Evolutionary conservation across 1,140 invertebrate species (phyloP), one percentile per base, ranked within the genome.

Genomic region (Drosophila lacteicornis): DNA sequence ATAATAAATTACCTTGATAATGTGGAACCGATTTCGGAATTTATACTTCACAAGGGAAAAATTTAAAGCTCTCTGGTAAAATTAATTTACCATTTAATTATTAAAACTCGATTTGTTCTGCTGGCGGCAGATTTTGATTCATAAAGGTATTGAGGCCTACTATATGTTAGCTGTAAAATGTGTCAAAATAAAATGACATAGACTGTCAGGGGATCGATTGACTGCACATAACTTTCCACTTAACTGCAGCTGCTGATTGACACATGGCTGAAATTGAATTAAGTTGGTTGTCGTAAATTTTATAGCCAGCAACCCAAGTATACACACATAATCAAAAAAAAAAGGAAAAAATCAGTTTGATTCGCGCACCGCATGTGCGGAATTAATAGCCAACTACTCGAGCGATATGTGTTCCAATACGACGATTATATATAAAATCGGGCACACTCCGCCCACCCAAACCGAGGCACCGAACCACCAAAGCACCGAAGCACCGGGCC

Each of bases 201-300:
- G 49, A 49, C 9, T 42, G 51, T 47, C 19, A 43, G 33, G n/a
- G 15, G 27, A 27, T 53, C 53, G 61, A 49, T 56, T 65, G 62
- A 65, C 53, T 88, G 71, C 84, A 88, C 84, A 87, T 87, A 80
- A 78, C 79, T 88, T 87, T 87, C 58, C 84, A 87, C 84, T 87
- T 83, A 88, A 87, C 74, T 88, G 83, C 80, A 87, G 73, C 83
- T 78, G 77, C 67, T 88, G 84, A 88, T 88, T 88, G 83, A 83
- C 83, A 88, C 83, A 88, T 78, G 80, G 83, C 80, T 88, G 17
- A 80, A 87, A 87, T 88, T 88, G 83, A 87, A 87, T 87, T 88
- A 78, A 71, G 58, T 80, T 77, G 79, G 49, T 56, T 77, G 68
- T 75, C 78, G 82, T 83, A 62, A 80, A 83, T 60, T 87, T 83